phyloP scores from a whole-genome alignment of 2,113 vertebrate species.

The Scytalopus superciliaris region DNA sequence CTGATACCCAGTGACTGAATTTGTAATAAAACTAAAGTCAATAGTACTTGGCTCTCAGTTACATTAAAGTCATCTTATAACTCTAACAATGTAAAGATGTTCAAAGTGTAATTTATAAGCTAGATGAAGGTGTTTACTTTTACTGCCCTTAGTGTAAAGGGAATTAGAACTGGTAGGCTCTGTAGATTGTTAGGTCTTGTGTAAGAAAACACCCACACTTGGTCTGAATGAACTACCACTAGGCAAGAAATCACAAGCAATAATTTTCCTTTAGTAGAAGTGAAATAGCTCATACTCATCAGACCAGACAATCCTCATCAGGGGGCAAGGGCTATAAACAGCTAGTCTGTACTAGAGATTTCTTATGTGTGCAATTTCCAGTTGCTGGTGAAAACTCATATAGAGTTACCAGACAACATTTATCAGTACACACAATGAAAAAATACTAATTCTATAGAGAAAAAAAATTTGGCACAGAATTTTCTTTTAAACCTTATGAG shows the following conservation, averaged over 20 bases:
- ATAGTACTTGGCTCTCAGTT: not conserved
- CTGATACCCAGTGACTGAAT: not conserved
- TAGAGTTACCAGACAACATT: constrained; percentile 10
- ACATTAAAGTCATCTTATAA: not conserved
- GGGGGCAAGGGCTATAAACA: not conserved
- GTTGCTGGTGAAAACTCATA: not conserved
- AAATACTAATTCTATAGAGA: not conserved
- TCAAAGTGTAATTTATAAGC: not conserved
- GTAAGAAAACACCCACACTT: not conserved
- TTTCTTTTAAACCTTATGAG: not conserved
- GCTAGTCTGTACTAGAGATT: not conserved
- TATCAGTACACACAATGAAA: constrained; percentile 4
- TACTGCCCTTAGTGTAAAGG: not conserved
- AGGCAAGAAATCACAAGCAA: not conserved
- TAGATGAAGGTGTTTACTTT: not conserved
- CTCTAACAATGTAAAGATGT: not conserved
- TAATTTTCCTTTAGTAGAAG: not conserved
- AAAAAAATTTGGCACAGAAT: not conserved
- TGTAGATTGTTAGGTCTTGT: not conserved
- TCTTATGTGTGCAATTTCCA: not conserved
- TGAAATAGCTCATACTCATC: constrained; percentile 33
- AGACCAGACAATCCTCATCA: not conserved
- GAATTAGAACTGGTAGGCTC: not conserved
- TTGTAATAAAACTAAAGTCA: not conserved
- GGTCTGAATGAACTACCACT: not conserved